Base-by-base conservation (phyloP, 2,888 invertebrate genomes). In the Limnephilus rhombicus region DNA sequence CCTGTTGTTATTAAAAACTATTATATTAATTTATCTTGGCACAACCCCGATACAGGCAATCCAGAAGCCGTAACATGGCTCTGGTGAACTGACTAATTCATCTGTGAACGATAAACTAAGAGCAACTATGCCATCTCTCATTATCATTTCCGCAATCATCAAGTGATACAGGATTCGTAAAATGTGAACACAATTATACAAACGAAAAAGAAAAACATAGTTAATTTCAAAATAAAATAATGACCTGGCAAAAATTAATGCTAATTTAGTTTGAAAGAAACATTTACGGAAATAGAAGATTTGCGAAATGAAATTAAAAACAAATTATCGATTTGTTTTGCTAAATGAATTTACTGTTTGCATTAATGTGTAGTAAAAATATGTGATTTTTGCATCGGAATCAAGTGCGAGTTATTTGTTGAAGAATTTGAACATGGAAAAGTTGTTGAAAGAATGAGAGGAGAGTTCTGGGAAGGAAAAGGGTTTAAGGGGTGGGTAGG, bases 51-150 rank as follows among this genome's bases (percentile, higher is more conserved):
- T 83, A 3, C 15, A 9, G 34, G 31, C 34, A 83, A 83, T 37
- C 37, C 34, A 83, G 53, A 90, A 90, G 53, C 81, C 83, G 82
- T 83, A 29, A 83, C 81, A 83, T 83, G 81, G 53, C 29, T 90
- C 83, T 24, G 24, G 90, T 90, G 53, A 83, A 34, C 83, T 37
- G 83, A 41, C 31, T 83, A 37, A 83, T 83, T 37, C 37, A 41
- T 37, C 37, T 83, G 37, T 15, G 37, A 34, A 41, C 37, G 24
- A 83, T 83, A 37, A 83, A 83, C 83, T 83, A 83, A 37, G 83
- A 83, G n/a, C n/a, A n/a, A 83, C 83, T 68, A 68, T 24, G 68
- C 68, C 68, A 68, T 68, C 24, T 68, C n/a, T 9, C 9, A 68
- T 24, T 68, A 68, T 24, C 24, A 68, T 68, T 68, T 68, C 68